Base-by-base conservation (phyloP, 2,888 invertebrate genomes). In the Fabriciana adippe region DNA sequence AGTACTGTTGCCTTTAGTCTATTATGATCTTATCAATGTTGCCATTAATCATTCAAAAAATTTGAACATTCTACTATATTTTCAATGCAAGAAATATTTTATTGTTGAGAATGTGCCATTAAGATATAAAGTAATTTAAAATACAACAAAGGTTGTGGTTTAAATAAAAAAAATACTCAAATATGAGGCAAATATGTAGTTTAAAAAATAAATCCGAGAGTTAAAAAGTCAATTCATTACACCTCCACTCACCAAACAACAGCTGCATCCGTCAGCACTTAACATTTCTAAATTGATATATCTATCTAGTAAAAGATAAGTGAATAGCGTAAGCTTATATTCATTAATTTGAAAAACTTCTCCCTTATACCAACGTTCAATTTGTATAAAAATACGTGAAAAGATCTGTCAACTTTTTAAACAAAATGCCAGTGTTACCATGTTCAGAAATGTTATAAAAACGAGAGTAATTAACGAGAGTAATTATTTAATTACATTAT, bases 361-460 rank as follows among this genome's bases (percentile, higher is more conserved):
- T 50, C 16, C 48, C 13, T 50, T 57, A 64, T 54, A 56, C 56
- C 64, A 64, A 64, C 66, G 60, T 68, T 69, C 45, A 50, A 55
- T 67, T 57, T 60, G 73, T 72, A 72, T 67, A 72, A 73, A 73
- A 73, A 73, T 73, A 73, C 55, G 68, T 71, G 61, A 66, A 71
- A 31, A 69, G 64, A 65, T 67, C 51, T 69, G 55, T 65, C 54
- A 68, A 61, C 45, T 60, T 64, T 66, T 65, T 55, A 56, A 47
- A 54, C 45, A 56, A 26, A 48, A 48, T n/a, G 26, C n/a, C 26
- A 59, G 59, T 26, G 48, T 48, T 47, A 16, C 57, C 56, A 57
- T 6, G 18, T 48, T 59, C 48, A 48, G 48, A 48, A 47, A 31
- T 56, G 18, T 51, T 62, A 63, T n/a, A 57, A 57, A 56, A 55